A percentile compares a stretch with the other conserved stretches of the same genome.
Conservation (phyloP, 2,888 invertebrate species). For the Trachelus tabidus region DNA sequence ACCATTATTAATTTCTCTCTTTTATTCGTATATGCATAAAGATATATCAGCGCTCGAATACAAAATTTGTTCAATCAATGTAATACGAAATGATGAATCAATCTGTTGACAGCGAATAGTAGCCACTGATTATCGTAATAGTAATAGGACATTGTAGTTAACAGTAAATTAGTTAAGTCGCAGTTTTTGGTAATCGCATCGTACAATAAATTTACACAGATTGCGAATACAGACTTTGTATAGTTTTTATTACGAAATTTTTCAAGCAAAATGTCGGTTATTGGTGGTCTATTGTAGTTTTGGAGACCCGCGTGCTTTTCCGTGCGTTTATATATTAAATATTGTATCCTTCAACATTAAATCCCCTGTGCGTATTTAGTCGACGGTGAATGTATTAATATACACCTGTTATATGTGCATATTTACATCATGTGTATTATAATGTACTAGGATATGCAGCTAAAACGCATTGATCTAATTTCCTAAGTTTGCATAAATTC, state of each 20-base stretch:
- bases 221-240: background rate
- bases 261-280: background rate
- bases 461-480: background rate
- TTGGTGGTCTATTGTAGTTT: background rate
- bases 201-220: background rate
- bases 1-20: background rate
- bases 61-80: background rate
- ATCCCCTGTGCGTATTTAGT: background rate
- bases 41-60: background rate
- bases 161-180: background rate
- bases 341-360: background rate
- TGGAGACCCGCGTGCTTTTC: background rate
- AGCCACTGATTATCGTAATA: background rate
- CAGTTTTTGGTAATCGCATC: background rate
- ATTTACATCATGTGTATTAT: background rate
- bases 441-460: background rate
- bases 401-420: background rate
- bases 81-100: background rate
- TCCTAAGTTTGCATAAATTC: background rate
- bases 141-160: background rate
- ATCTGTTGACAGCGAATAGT: background rate
- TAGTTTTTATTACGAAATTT: background rate
- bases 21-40: background rate
- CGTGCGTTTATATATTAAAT: background rate
- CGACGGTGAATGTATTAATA: background rate